Evolutionary conservation across 2,888 invertebrate species (phyloP), one percentile per base, ranked within the genome.

Genomic region (Glyphotaelius pellucidus): DNA sequence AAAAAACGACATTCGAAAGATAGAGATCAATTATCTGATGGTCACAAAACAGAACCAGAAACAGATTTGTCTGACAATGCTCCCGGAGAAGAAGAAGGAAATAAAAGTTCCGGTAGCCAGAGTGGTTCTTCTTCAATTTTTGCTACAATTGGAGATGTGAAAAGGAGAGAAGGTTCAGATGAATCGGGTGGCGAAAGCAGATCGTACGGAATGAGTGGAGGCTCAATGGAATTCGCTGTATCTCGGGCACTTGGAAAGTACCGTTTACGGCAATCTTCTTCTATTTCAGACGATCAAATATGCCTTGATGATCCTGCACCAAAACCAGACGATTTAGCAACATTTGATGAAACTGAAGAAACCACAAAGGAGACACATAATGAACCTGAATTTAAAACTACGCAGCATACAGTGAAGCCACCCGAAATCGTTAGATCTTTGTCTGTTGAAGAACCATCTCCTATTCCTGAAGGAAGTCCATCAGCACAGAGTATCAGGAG

Each of bases 201-300:
- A 93, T 95, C 96, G 2, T 97, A 96, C 91, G 96, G 94, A 90
- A 94, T 96, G 19, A 96, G 97, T 92, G 97, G 97, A 32, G 97
- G 97, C 30, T 97, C 98, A 15, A 98, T 98, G 97, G 98, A 98
- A 94, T 98, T 98, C 95, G 98, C 98, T 0, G 98, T 98, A 0
- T 98, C 98, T 0, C 95, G 98, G 94, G 98, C 98, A 0, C 95
- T 98, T 38, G 98, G 98, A 38, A 98, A 98, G 95, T 98, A 98
- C 94, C 96, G 98, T 86, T 96, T 98, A 93, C 96, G 97, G 93
- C 97, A 98, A 94, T 97, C 97, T 67, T 97, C 97, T 30, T 97
- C 97, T 31, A 95, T 97, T 89, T 97, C 97, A 80, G 97, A 98
- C 94, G 98, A 98, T 93, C 97, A 97, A 94, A 95, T 96, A 88